Evolutionary conservation across 37 sponge, comb jelly and placozoan species (phyloP), one percentile per base, ranked within the genome.

Genomic region (Petrosia ficiformis): DNA sequence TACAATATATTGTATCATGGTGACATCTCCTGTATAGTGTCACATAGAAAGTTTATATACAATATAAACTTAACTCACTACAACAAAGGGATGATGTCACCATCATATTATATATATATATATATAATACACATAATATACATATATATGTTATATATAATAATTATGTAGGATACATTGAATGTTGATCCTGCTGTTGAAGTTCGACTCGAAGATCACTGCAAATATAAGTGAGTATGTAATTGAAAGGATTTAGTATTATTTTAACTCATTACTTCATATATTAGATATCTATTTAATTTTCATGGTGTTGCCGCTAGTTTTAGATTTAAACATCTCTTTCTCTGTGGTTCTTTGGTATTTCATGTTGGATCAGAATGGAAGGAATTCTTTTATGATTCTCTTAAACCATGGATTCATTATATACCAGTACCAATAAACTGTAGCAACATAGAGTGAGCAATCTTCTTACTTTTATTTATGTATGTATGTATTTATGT

Each of bases 291-390:
- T 70, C 63, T 95, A 37, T 84, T 95, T 64, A 95, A 95, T 65
- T 95, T 95, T 40, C 81, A 92, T 34, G 95, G 95, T 36, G 95
- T 91, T 41, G 91, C 95, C 33, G 95, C 95, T n/a, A 95, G 95
- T 58, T 95, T 95, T 40, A 74, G 95, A 1, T 66, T 91, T 32
- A 84, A 74, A 48, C 95, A 95, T 71, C 71, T 95, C 41, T 95
- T 95, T 80, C 79, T 95, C 1, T 95, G 95, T 67, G 38, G 78
- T 4, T 95, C 95, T 0, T 42, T 95, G 29, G 95, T 95, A 44
- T 65, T 95, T 21, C 95, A 95, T 67, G 92, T 91, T 28, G 95
- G 95, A 3, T 78, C 84, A 10, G 95, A 91, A 56, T 95, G 95
- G 95, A 59, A 48, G 56, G 95, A 95, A 70, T 95, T 95, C 75